These are phyloP conservation scores for Phasia obesa DNA, from an alignment of 2,888 invertebrate species.

Conservation along the genomic window DNA sequence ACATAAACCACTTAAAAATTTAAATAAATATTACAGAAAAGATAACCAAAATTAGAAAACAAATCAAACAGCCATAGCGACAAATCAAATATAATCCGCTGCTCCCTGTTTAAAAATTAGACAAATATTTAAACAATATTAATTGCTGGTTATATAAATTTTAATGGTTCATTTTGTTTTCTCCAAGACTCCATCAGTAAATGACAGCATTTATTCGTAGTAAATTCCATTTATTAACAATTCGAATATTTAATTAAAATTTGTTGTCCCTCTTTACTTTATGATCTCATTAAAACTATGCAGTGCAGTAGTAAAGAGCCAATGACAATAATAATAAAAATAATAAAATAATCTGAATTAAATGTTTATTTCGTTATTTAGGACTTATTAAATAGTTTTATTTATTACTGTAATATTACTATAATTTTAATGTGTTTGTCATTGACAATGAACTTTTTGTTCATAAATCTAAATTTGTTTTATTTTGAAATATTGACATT, in stretches of 20 bases:
- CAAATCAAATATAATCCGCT: not conserved
- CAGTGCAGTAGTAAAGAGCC: not conserved
- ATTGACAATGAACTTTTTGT: slow-evolving; percentile 53
- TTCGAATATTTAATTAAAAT: not conserved
- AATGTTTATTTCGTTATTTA: too few relatives aligned
- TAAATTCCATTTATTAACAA: slow-evolving; percentile 4
- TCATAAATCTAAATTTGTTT: slow-evolving; percentile 9
- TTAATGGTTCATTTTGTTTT: not conserved
- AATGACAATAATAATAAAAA: not conserved
- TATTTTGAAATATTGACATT: slow-evolving; percentile 2
- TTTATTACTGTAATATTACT: not conserved
- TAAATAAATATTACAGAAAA: not conserved
- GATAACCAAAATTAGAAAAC: too few relatives aligned
- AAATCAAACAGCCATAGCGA: not conserved
- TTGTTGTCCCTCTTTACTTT: slow-evolving; percentile 7
- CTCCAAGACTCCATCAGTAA: too few relatives aligned
- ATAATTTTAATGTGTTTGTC: slow-evolving; percentile 35
- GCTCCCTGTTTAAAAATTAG: not conserved
- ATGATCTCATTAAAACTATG: slow-evolving; percentile 55
- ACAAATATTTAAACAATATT: slow-evolving; percentile 8
- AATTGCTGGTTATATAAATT: not conserved
- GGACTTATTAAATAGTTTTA: too few relatives aligned
- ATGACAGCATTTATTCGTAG: not conserved
- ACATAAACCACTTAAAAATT: slow-evolving; percentile 5
- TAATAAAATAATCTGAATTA: not conserved